Base-by-base conservation (phyloP, 2,888 invertebrate species). In the Amiota communis region DNA sequence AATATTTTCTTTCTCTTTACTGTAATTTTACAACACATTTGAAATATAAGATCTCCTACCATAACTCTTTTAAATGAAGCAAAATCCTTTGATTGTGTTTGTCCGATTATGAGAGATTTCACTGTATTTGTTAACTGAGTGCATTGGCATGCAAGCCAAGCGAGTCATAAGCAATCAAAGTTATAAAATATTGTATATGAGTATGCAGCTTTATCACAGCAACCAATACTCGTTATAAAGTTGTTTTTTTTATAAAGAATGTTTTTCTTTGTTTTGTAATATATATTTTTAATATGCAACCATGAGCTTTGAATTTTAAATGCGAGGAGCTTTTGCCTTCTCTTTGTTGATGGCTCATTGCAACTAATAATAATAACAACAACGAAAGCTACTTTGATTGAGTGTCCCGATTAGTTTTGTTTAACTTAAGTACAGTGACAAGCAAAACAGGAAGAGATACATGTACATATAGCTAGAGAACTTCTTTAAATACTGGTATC, bases 271-370 rank as follows among this genome's bases (percentile, higher is more conserved):
- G 48, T 59, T 23, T 36, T 63, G 23, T 63, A 36, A n/a, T 46
- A 63, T 46, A 13, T 2, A 6, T 17, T 59, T 17, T 59, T 63
- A n/a, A 63, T 63, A 63, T 63, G 63, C 11, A 20, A 23, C 23
- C 4, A 63, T n/a, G 13, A 36, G 63, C 46, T 63, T 63, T 63
- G 63, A 23, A 63, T 63, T 36, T 63, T 23, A 63, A 63, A 46
- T 46, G 12, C 6, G 9, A 46, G 4, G 57, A 59, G 57, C 57
- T 59, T 59, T 59, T 51, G 51, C 11, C 12, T 51, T 59, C 8
- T 57, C 10, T 15, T 57, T 57, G 15, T n/a, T 10, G 17, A 1
- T 15, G 36, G 17, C 6, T 57, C 17, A 57, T 36, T 12, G 57
- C 57, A 59, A 9, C 17, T 17, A 1, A 17, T 6, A 57, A 23